phyloP scores from a whole-genome alignment of 2,888 invertebrate genomes.

The Autographa gamma region DNA sequence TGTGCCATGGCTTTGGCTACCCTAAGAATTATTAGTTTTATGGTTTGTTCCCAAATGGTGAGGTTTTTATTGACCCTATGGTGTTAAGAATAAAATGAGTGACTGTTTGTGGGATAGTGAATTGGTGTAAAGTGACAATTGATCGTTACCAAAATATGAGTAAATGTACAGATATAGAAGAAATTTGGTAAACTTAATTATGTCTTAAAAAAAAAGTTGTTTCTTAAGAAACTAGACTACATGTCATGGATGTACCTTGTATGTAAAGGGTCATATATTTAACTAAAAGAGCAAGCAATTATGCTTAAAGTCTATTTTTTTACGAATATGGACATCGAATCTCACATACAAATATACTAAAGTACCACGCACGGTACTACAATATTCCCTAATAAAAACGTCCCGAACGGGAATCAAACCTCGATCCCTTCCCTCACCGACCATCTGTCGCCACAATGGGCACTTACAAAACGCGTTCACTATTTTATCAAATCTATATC shows the following conservation, averaged over 20 bases:
- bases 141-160: too few relatives aligned
- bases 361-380: not conserved
- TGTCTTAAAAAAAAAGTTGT: too few relatives aligned
- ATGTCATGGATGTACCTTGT: too few relatives aligned
- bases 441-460: constrained; percentile 88
- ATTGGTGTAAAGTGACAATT: too few relatives aligned
- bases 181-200: too few relatives aligned
- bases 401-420: constrained; percentile 20
- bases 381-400: constrained; percentile 19
- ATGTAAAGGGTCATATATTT: too few relatives aligned
- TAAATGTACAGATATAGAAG: too few relatives aligned
- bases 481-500: constrained; percentile 81
- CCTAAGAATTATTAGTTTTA: constrained; percentile 60
- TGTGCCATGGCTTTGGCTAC: constrained; percentile 59
- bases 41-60: constrained; percentile 19
- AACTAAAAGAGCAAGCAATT: too few relatives aligned
- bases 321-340: too few relatives aligned
- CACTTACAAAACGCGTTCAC: constrained; percentile 84
- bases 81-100: not conserved
- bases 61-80: constrained; percentile 6
- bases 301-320: too few relatives aligned
- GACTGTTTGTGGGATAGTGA: not conserved
- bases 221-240: too few relatives aligned
- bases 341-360: too few relatives aligned
- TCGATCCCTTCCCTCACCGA: constrained; percentile 59